phyloP scores from a whole-genome alignment of 2,113 vertebrate species.

The Nyctibius bracteatus region DNA sequence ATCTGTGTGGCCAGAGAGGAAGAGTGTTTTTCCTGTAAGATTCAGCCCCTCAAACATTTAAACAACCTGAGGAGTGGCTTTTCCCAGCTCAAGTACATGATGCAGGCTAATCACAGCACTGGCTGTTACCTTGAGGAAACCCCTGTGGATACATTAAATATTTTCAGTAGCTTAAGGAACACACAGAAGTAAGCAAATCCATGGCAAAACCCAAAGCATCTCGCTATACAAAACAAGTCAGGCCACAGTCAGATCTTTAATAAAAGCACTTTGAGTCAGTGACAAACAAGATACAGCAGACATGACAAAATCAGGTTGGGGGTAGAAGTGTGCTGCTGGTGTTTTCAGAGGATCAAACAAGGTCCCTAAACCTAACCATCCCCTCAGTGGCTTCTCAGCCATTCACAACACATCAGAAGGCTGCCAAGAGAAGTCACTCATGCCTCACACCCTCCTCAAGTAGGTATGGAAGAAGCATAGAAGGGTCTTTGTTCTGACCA shows the following conservation, averaged over 20 bases:
- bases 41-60: background rate
- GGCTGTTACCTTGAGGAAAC: background rate
- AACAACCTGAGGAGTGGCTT: background rate
- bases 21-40: background rate
- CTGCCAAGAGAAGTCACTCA: background rate
- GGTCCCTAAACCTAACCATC: background rate
- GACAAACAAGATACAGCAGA: conserved; percentile 31
- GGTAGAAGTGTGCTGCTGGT: conserved; percentile 9
- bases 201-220: background rate
- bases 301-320: background rate
- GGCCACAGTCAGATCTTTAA: conserved; percentile 52
- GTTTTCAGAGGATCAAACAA: background rate
- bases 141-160: background rate
- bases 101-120: background rate
- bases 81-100: background rate
- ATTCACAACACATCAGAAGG: background rate
- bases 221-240: background rate
- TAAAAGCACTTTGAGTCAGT: conserved; percentile 48
- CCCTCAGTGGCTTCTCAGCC: background rate
- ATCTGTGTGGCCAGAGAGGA: background rate
- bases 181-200: background rate
- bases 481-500: background rate
- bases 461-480: background rate
- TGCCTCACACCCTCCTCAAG: background rate
- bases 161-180: background rate